phyloP scores from a whole-genome alignment of 2,113 vertebrate species.

The Eptesicus fuscus region DNA sequence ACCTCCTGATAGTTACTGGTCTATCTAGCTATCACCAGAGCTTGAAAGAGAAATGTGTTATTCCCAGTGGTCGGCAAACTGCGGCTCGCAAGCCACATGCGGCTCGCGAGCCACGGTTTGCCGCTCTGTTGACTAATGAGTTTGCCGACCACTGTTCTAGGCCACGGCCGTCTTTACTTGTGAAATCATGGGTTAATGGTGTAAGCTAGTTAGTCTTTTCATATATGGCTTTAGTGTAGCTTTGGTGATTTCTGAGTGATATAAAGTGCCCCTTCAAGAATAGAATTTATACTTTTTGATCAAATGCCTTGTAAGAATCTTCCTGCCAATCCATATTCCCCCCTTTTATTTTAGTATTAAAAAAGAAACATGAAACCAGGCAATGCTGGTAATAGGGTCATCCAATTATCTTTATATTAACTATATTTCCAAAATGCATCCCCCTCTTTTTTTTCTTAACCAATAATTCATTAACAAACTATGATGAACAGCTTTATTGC shows the following conservation, averaged over 20 bases:
- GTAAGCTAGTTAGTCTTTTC: not conserved
- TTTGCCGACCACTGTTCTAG: too few relatives aligned
- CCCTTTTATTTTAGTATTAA: not conserved
- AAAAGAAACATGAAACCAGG: not conserved
- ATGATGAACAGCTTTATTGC: not conserved
- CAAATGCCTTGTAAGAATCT: not conserved
- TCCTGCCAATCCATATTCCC: not conserved
- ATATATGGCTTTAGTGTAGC: not conserved
- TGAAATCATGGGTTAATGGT: not conserved
- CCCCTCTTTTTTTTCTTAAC: not conserved
- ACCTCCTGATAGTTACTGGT: not conserved
- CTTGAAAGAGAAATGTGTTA: not conserved
- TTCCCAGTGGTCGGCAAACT: too few relatives aligned
- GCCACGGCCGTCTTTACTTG: not conserved
- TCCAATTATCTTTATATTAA: slow-evolving; percentile 9
- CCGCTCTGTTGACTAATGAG: too few relatives aligned
- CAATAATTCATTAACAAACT: slow-evolving; percentile 4
- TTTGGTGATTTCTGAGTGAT: not conserved
- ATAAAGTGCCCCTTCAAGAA: not conserved
- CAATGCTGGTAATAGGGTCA: not conserved
- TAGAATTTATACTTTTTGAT: slow-evolving; percentile 29
- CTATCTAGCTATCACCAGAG: not conserved
- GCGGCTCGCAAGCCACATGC: too few relatives aligned
- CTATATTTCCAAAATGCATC: not conserved
- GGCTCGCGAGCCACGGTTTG: too few relatives aligned